phyloP scores from a whole-genome alignment of 2,888 invertebrate species.

The Troides helena region DNA sequence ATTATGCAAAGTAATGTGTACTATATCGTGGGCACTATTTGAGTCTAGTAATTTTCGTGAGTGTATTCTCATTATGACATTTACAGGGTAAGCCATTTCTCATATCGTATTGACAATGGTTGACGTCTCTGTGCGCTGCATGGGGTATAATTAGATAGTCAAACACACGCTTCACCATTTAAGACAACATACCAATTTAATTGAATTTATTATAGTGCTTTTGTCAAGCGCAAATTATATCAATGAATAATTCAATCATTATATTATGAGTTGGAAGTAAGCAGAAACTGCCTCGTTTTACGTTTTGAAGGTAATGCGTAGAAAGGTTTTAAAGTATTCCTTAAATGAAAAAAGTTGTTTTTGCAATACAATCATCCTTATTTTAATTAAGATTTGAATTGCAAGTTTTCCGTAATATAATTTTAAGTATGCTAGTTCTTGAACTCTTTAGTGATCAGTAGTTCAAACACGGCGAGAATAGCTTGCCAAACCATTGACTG shows the following conservation, averaged over 20 bases:
- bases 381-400: too few species aligned
- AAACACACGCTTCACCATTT: constrained; percentile 41
- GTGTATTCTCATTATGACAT: not conserved
- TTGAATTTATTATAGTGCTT: constrained; percentile 23
- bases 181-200: constrained; percentile 26
- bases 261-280: not conserved
- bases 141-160: constrained; percentile 53
- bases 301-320: too few species aligned
- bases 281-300: too few species aligned
- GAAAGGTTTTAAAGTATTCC: too few species aligned
- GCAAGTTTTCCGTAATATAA: too few species aligned
- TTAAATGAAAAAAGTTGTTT: too few species aligned
- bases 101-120: constrained; percentile 36
- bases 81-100: constrained; percentile 3
- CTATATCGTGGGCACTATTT: not conserved
- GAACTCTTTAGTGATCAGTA: too few species aligned
- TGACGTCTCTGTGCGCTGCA: constrained; percentile 43
- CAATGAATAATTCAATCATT: constrained; percentile 14
- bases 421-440: too few species aligned
- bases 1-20: not conserved
- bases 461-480: not conserved
- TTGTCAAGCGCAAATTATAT: constrained; percentile 17
- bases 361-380: too few species aligned
- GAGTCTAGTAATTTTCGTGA: not conserved
- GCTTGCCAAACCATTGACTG: constrained; percentile 3